Percentiles rank a stretch among this genome's conserved stretches.
Conservation (phyloP, 2,888 invertebrate genomes). For the Drosophila atroscutellata region DNA sequence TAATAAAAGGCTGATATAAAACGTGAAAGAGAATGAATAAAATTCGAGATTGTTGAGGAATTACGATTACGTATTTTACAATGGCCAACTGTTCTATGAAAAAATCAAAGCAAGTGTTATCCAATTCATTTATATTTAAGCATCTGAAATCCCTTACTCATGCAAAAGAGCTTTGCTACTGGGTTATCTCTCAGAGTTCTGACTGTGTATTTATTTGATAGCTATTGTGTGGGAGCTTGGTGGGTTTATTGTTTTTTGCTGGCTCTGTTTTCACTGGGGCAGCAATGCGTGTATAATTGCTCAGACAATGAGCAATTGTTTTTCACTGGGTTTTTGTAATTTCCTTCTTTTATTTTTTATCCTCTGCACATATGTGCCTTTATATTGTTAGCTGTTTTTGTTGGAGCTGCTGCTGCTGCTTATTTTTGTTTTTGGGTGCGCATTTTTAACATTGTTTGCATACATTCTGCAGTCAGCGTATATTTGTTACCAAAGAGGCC, state of each 20-base stretch:
- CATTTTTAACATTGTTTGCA: conserved; percentile 75
- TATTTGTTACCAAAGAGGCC: conserved; percentile 79
- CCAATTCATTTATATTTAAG: background rate
- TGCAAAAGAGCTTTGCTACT: background rate
- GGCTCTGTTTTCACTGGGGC: conserved; percentile 35
- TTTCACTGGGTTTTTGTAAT: conserved; percentile 49
- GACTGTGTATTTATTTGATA: background rate
- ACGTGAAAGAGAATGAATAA: background rate
- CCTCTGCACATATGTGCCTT: conserved; percentile 29
- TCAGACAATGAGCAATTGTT: conserved; percentile 80
- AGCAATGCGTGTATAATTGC: conserved; percentile 81
- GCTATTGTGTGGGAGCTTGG: background rate
- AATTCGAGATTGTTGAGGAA: background rate
- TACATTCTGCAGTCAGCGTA: conserved; percentile 71
- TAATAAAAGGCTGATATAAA: conserved; percentile 10
- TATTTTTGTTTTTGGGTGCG: conserved; percentile 36
- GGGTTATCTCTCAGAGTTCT: conserved; percentile 21
- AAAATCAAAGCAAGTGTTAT: background rate
- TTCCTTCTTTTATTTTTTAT: conserved; percentile 23
- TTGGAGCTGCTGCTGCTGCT: conserved; percentile 12
- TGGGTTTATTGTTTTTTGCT: conserved; percentile 23
- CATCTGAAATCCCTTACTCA: background rate
- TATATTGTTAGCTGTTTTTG: conserved; percentile 17
- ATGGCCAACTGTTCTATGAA: background rate
- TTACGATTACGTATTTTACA: background rate